These are phyloP conservation scores for Accipiter cooperii DNA, from an alignment of 2,113 vertebrate species.

Conservation along the genomic window DNA sequence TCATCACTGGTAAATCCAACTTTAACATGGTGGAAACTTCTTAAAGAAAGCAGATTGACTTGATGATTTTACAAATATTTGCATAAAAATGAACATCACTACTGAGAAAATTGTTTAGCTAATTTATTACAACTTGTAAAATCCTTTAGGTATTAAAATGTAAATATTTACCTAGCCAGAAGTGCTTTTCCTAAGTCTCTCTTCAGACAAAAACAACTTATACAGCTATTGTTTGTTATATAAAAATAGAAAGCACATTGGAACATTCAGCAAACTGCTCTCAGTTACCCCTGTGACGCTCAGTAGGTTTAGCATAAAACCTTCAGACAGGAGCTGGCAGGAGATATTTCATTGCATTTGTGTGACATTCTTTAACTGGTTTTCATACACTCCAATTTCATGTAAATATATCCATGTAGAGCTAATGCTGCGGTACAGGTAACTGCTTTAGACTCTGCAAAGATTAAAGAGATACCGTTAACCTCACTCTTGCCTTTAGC, in stretches of 20 bases:
- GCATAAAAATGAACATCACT: slow-evolving; percentile 28
- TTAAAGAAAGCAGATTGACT: neutral
- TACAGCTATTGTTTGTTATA: neutral
- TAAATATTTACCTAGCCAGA: slow-evolving; percentile 47
- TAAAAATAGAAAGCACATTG: neutral
- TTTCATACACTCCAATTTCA: slow-evolving; percentile 26
- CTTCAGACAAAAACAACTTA: neutral
- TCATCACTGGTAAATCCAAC: neutral
- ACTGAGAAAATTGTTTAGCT: slow-evolving; percentile 18
- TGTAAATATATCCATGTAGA: slow-evolving; percentile 23
- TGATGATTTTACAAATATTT: slow-evolving; percentile 50
- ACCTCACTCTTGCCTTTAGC: slow-evolving; percentile 41
- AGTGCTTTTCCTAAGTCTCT: slow-evolving; percentile 18
- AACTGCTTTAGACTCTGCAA: slow-evolving; percentile 10
- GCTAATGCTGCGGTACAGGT: neutral
- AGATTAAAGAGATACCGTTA: slow-evolving; percentile 33
- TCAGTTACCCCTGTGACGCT: neutral
- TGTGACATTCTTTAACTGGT: slow-evolving; percentile 8
- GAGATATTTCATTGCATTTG: slow-evolving; percentile 13
- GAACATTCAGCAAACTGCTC: neutral
- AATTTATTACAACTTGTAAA: slow-evolving; percentile 40
- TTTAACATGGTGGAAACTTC: neutral
- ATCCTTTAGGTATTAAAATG: slow-evolving; percentile 25
- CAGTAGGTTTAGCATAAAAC: neutral
- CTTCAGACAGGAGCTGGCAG: neutral